Evolutionary conservation across 1,140 invertebrate genomes (phyloP), one percentile per base, ranked within the genome.

Genomic region (Drosophila melanica): DNA sequence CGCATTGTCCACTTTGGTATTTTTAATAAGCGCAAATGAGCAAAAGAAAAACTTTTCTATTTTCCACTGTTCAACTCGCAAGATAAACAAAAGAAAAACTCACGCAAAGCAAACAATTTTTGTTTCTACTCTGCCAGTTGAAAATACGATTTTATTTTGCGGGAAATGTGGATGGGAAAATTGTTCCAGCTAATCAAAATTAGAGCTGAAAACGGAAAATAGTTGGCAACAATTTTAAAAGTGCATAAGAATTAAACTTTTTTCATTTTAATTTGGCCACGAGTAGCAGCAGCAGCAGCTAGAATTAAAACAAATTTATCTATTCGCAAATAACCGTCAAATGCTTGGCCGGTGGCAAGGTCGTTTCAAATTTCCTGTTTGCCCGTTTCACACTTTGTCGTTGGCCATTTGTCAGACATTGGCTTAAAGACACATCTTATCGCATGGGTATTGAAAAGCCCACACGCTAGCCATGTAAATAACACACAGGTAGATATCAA

Each of bases 11-110:
- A 81, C 47, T 60, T 71, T 65, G 72, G 71, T 79, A 89, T 87
- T 87, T 85, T 87, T 89, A 87, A 87, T 87, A 79, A 89, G 77
- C 72, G 55, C 37, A 68, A 75, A 78, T 69, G 74, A 60, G 58
- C 45, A 65, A 44, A 51, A 37, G 30, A 53, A 86, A 87, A 82
- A 54, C 76, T 82, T 82, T 58, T 58, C 14, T 33, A 27, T 44
- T 16, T 45, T 16, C 10, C 30, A 53, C 16, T 55, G 8, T 57
- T 51, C 37, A 62, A 58, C 53, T 66, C 30, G 30, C 53, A 59
- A 81, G 53, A 73, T 39, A 87, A 86, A 75, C 81, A 86, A 74
- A 85, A 66, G 63, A 70, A 80, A 59, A 63, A 37, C 14, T 50
- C 54, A 57, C 30, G 53, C 20, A 37, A 45, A 30, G 33, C 12